A percentile compares a stretch with the other conserved stretches of the same genome.
These are phyloP conservation scores for Camponotus fellah DNA, from an alignment of 2,888 invertebrate genomes.

Conservation along the genomic window DNA sequence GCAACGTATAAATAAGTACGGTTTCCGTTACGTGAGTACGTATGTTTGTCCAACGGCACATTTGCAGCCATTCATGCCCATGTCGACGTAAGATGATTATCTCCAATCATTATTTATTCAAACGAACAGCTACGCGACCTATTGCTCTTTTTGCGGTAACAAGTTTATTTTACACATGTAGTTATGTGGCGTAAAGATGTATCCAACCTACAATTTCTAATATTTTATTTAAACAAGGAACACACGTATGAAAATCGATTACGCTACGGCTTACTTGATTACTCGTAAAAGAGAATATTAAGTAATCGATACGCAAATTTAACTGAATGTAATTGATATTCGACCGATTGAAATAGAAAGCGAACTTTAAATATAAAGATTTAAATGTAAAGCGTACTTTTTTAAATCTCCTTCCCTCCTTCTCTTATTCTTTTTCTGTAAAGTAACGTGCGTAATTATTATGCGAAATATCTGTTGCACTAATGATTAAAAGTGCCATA, in stretches of 20 bases:
- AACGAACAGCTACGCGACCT: constrained; percentile 13
- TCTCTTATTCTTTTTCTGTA: not conserved
- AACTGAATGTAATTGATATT: not conserved
- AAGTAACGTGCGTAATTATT: not conserved
- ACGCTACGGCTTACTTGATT: not conserved
- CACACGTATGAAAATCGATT: not conserved
- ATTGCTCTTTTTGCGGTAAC: not conserved
- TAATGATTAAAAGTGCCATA: constrained; percentile 13
- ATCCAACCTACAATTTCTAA: not conserved
- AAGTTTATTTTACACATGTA: not conserved
- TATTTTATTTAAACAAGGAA: constrained; percentile 24
- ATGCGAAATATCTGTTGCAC: constrained; percentile 16
- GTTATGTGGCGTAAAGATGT: not conserved
- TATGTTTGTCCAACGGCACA: not conserved
- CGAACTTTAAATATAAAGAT: too few relatives aligned
- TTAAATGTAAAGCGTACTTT: not conserved
- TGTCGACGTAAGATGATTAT: constrained; percentile 18
- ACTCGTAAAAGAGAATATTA: not conserved
- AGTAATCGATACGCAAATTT: constrained; percentile 1
- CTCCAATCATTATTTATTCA: not conserved
- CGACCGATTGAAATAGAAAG: not conserved
- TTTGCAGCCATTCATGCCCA: not conserved
- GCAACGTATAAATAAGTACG: constrained; percentile 33
- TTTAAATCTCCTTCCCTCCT: not conserved
- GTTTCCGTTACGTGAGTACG: constrained; percentile 7